A percentile compares a stretch with the other conserved stretches of the same genome.
Conservation (phyloP, 2,888 invertebrate genomes). For the Cheilosia urbana region DNA sequence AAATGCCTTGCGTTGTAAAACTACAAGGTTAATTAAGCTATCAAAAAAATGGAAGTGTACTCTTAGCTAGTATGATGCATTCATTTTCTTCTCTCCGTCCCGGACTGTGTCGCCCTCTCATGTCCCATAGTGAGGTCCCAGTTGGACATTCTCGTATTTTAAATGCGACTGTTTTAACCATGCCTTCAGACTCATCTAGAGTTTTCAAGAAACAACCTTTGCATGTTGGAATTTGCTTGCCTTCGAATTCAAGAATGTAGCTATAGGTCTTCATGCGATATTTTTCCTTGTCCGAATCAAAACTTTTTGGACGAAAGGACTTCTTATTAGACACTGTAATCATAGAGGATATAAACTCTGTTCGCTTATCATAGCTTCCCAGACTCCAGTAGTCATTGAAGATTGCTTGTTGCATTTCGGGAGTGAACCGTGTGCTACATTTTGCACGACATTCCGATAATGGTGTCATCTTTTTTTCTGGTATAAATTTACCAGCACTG, state of each 20-base stretch:
- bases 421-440: conserved; percentile 67
- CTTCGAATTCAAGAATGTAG: conserved; percentile 32
- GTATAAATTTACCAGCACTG: conserved; percentile 63
- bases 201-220: conserved; percentile 64
- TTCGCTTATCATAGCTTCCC: conserved; percentile 70
- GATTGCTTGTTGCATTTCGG: conserved; percentile 65
- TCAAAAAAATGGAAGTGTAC: conserved; percentile 60
- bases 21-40: conserved; percentile 13
- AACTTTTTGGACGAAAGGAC: conserved; percentile 24
- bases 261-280: conserved; percentile 57
- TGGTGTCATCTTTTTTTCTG: conserved; percentile 58
- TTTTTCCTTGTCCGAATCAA: conserved; percentile 48
- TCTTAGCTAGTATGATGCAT: conserved; percentile 53
- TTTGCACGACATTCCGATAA: conserved; percentile 70
- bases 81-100: conserved; percentile 11
- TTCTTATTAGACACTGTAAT: conserved; percentile 60
- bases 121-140: conserved; percentile 17
- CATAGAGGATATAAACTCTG: conserved; percentile 63
- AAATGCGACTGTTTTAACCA: conserved; percentile 58
- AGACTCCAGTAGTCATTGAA: conserved; percentile 67
- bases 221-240: conserved; percentile 49
- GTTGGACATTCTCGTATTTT: conserved; percentile 38
- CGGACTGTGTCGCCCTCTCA: conserved; percentile 25
- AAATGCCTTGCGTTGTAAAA: not conserved
- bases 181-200: conserved; percentile 59